Evolutionary conservation across 1,140 invertebrate species (phyloP), one percentile per base, ranked within the genome.

Genomic region (Medauroidea extradentata): DNA sequence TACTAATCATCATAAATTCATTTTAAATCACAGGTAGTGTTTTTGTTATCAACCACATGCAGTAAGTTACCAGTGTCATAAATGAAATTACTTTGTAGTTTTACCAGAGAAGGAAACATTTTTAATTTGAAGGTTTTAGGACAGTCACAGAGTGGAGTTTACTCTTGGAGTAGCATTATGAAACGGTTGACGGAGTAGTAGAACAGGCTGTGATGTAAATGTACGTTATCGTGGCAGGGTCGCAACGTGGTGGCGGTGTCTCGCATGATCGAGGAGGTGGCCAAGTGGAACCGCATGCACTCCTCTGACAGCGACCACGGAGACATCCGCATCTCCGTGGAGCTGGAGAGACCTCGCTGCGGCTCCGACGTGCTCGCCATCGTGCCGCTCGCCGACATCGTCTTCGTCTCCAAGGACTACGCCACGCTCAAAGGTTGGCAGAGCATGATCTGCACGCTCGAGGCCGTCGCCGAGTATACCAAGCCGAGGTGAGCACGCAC

Each of bases 351-450:
- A 67, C 61, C 75, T 1, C 70, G 65, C 29, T 34, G 29, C 29
- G 4, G 29, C 24, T 53, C 66, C 0, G 71, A 77, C 49, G 65
- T 81, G 14, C 69, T 79, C 19, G 64, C 74, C 25, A 65, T 88
- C 8, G 67, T 83, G 29, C 25, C 78, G 7, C 69, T 79, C 16
- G 79, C 75, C 23, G 85, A 89, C 68, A 77, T 84, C 55, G 75
- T 83, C 16, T 86, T 89, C 73, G 68, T 89, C 3, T 81, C 83
- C 1, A 87, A 85, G 72, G 82, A 86, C 55, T 81, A 81, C 72
- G 76, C 82, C 13, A 63, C 64, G 50, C 68, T 72, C 24, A 69
- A 75, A 63, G 83, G 82, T 16, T 81, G 74, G 41, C 64, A 66
- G 7, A 77, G 75, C 61, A 83, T 80, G 76, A 74, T 73, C 53